A percentile compares a stretch with the other conserved stretches of the same genome.
phyloP scores from a whole-genome alignment of 2,113 vertebrate species.

The Dendropsophus ebraccatus region DNA sequence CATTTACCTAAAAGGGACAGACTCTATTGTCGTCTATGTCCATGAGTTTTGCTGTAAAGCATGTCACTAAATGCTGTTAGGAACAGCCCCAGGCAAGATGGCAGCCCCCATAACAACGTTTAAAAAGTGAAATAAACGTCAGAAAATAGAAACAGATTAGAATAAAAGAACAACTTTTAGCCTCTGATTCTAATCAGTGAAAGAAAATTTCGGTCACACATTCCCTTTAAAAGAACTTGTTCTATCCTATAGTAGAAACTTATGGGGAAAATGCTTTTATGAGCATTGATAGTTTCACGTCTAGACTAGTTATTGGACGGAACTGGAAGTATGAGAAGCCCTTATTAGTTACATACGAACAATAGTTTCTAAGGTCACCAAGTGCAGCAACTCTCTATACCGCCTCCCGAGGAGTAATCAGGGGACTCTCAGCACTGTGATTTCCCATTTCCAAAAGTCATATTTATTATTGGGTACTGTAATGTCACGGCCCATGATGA shows the following conservation, averaged over 20 bases:
- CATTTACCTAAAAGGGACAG: no score
- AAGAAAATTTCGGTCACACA: no score
- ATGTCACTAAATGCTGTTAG: no score
- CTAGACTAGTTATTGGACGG: neutral
- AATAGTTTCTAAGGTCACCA: neutral
- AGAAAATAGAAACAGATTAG: no score
- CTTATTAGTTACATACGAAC: no score
- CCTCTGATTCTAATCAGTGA: no score
- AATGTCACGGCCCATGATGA: neutral
- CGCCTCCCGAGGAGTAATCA: neutral
- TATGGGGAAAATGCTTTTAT: neutral
- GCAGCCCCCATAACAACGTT: no score
- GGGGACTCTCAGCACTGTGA: neutral
- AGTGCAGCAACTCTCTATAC: neutral
- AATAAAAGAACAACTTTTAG: no score
- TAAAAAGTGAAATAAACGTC: no score
- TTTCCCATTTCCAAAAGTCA: neutral
- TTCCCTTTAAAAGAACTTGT: constrained; percentile 8
- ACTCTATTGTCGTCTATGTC: no score
- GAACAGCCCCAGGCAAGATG: no score
- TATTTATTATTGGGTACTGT: neutral
- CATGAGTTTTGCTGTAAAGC: no score
- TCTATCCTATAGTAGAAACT: neutral
- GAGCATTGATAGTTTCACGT: neutral
- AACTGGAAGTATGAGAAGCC: neutral